A percentile compares a stretch with the other conserved stretches of the same genome.
Conservation (phyloP, 2,113 vertebrate genomes). For the Leptodactylus fuscus region DNA sequence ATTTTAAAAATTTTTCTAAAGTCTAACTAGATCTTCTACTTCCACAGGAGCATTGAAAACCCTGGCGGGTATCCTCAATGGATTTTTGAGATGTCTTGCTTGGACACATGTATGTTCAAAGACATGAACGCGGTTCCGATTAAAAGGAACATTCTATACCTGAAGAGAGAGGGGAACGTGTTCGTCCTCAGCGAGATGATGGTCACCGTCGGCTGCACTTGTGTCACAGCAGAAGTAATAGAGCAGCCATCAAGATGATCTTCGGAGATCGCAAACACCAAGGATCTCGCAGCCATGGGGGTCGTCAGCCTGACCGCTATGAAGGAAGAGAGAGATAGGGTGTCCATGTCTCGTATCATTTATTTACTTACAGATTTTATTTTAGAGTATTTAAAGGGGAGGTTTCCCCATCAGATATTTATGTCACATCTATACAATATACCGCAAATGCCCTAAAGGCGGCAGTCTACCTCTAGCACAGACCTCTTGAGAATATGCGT, state of each 20-base stretch:
- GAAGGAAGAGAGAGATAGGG: too few species aligned
- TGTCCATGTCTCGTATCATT: too few species aligned
- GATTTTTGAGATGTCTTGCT: not conserved
- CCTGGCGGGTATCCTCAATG: not conserved
- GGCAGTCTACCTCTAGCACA: too few species aligned
- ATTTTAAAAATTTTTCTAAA: too few species aligned
- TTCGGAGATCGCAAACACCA: too few species aligned
- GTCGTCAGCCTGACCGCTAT: too few species aligned
- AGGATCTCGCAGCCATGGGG: not conserved
- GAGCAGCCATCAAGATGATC: not conserved
- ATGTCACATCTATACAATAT: too few species aligned
- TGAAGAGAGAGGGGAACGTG: not conserved
- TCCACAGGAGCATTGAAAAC: not conserved
- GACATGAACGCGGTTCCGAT: slow-evolving; percentile 27
- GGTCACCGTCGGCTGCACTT: slow-evolving; percentile 34
- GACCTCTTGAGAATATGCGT: too few species aligned
- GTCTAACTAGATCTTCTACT: too few species aligned
- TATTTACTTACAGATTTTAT: not conserved
- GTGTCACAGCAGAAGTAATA: not conserved
- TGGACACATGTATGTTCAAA: not conserved
- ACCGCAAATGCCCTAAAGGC: too few species aligned
- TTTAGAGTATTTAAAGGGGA: not conserved
- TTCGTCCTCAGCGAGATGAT: not conserved
- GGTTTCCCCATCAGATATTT: too few species aligned
- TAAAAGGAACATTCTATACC: not conserved